Percentiles rank a stretch among this genome's conserved stretches.
Conservation (phyloP, 2,888 invertebrate genomes). For the Pheosia tremula region DNA sequence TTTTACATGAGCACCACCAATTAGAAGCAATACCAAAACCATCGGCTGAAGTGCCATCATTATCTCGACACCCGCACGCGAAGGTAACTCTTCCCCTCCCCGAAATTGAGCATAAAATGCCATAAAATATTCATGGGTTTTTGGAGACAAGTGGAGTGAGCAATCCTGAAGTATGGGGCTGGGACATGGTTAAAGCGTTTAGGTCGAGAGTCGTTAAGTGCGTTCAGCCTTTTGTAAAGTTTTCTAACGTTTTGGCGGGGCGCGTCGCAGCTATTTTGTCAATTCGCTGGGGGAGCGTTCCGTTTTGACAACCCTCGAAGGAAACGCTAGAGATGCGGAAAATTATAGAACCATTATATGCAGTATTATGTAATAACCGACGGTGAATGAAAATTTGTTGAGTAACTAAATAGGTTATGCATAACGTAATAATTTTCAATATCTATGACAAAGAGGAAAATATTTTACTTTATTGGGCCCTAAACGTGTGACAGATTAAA, state of each 20-base stretch:
- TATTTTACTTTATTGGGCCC: too few species aligned
- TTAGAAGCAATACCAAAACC: slow-evolving; percentile 81
- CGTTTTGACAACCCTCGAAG: slow-evolving; percentile 71
- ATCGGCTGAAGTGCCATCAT: slow-evolving; percentile 82
- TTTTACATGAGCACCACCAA: slow-evolving; percentile 80
- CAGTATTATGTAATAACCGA: slow-evolving; percentile 19
- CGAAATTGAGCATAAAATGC: slow-evolving; percentile 66
- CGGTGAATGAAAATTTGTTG: background rate
- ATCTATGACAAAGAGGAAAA: background rate
- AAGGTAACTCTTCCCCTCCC: slow-evolving; percentile 61
- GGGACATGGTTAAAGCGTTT: slow-evolving; percentile 84
- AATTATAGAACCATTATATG: slow-evolving; percentile 46
- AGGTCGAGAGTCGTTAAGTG: slow-evolving; percentile 76
- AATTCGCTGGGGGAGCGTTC: slow-evolving; percentile 70
- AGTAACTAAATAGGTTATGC: background rate
- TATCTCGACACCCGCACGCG: slow-evolving; percentile 65
- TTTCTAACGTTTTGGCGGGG: slow-evolving; percentile 78
- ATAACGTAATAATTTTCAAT: too few species aligned
- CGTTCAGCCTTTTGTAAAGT: slow-evolving; percentile 77
- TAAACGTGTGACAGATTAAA: background rate
- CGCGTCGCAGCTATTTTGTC: slow-evolving; percentile 77
- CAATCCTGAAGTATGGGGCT: slow-evolving; percentile 79
- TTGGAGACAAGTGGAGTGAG: slow-evolving; percentile 84
- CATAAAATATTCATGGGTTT: slow-evolving; percentile 73
- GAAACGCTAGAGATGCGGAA: slow-evolving; percentile 51